Evolutionary conservation across 2,797 vertebrate genomes (phyloP), one percentile per base, ranked within the genome.

Genomic region (Melanotaenia nigrans): DNA sequence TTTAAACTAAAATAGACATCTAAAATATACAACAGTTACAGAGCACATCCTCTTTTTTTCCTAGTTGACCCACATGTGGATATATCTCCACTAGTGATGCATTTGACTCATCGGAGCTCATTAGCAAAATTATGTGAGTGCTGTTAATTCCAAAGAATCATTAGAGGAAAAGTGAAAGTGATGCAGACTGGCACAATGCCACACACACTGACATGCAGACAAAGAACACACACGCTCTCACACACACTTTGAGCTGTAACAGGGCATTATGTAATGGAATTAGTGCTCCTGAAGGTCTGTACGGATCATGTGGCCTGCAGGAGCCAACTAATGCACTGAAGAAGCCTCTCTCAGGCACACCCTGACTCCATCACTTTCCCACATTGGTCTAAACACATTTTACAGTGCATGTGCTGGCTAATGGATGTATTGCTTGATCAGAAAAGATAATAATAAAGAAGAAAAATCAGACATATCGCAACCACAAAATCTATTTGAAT

Each of bases 241-340:
- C 81, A 81, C 63, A 81, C 75, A 68, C 71, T 67, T 30, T 49
- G 47, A 79, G 62, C 75, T 78, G 61, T 59, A 75, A 67, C 71
- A 58, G 25, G 65, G 71, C 72, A 77, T 93, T 93, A 90, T 85
- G 84, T 91, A 92, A 93, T 88, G 75, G 83, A 89, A 89, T 91
- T 91, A 91, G 79, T 81, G 65, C 84, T 86, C 75, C 85, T 90
- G 78, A 87, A 87, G 87, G 84, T 91, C 85, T 85, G 45, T 61
- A 62, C 71, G 75, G 76, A 89, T 86, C 73, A 65, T 79, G 80
- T 89, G 78, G 78, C 81, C 76, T 78, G 65, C 79, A 80, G 77
- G 74, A 90, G 68, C 69, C 68, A 79, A 69, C 81, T 90, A 88
- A 90, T 88, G 86, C 75, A 78, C 69, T 71, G 62, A 85, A 84